These are phyloP conservation scores for Setophaga kirtlandii DNA, from an alignment of 2,113 vertebrate genomes.

Conservation along the genomic window DNA sequence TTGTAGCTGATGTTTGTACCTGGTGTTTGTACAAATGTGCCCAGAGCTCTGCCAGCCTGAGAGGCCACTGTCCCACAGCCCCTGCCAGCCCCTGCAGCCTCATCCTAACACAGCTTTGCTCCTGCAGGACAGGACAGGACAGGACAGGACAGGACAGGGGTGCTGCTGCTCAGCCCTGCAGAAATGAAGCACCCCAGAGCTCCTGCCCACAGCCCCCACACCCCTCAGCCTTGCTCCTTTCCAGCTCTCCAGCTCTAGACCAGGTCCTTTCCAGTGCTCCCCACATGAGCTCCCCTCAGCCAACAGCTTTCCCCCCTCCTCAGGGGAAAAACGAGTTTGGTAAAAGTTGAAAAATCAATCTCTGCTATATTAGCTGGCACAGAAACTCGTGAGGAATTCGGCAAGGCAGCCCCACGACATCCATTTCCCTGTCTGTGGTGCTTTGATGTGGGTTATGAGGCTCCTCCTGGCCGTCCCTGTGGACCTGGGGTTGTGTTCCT, in stretches of 20 bases:
- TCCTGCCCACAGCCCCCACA: neutral
- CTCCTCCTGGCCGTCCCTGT: neutral
- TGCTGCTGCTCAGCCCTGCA: neutral
- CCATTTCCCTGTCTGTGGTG: neutral
- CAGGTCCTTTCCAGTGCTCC: neutral
- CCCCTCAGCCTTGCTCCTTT: neutral
- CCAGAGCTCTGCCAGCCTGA: neutral
- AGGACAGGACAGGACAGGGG: neutral
- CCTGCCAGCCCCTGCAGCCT: accelerated
- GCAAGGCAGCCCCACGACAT: neutral
- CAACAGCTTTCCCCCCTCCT: neutral
- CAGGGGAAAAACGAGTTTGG: neutral
- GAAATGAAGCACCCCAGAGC: accelerated
- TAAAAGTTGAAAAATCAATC: neutral
- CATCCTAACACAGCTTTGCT: neutral
- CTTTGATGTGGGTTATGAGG: neutral
- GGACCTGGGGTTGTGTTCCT: neutral
- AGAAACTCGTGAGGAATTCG: neutral
- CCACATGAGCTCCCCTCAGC: accelerated
- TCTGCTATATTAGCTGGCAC: neutral
- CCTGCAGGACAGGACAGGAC: neutral
- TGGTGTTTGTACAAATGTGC: neutral
- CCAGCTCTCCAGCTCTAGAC: neutral
- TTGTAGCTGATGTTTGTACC: neutral
- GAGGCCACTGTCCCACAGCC: neutral